Percentiles rank a stretch among this genome's conserved stretches.
phyloP scores from a whole-genome alignment of 2,797 vertebrate genomes.

The Alfaro cultratus region DNA sequence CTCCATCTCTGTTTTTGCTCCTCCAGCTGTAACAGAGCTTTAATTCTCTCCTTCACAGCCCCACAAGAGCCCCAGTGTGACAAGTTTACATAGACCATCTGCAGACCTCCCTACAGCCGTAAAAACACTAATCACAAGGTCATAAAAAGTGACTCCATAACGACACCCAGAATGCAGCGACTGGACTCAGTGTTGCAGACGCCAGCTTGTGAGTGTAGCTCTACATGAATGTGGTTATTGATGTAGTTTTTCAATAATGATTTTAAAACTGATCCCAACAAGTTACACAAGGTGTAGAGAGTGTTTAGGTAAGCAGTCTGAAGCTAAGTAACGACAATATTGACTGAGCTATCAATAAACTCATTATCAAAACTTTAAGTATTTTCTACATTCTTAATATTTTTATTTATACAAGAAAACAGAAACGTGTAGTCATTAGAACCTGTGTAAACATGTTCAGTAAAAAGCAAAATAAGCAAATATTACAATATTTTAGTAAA shows the following conservation, averaged over 20 bases:
- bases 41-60: conserved; percentile 59
- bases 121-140: conserved; percentile 80
- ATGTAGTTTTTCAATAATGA: conserved; percentile 40
- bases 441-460: not conserved
- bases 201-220: conserved; percentile 32
- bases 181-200: conserved; percentile 23
- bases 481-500: not conserved
- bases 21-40: conserved; percentile 58
- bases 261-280: conserved; percentile 26
- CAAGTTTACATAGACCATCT: conserved; percentile 79
- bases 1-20: conserved; percentile 64
- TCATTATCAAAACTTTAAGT: not conserved
- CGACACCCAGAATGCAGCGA: conserved; percentile 67
- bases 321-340: conserved; percentile 6
- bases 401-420: not conserved
- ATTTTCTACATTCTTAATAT: not conserved
- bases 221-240: conserved; percentile 70
- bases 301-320: conserved; percentile 11
- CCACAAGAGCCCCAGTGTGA: conserved; percentile 77
- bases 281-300: conserved; percentile 24
- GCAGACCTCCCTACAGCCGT: conserved; percentile 74
- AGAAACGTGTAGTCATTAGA: not conserved
- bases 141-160: conserved; percentile 77
- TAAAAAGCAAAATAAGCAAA: not conserved
- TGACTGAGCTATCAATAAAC: conserved; percentile 9